A percentile compares a stretch with the other conserved stretches of the same genome.
phyloP scores from a whole-genome alignment of 1,140 invertebrate species.

The Listronotus bonariensis region DNA sequence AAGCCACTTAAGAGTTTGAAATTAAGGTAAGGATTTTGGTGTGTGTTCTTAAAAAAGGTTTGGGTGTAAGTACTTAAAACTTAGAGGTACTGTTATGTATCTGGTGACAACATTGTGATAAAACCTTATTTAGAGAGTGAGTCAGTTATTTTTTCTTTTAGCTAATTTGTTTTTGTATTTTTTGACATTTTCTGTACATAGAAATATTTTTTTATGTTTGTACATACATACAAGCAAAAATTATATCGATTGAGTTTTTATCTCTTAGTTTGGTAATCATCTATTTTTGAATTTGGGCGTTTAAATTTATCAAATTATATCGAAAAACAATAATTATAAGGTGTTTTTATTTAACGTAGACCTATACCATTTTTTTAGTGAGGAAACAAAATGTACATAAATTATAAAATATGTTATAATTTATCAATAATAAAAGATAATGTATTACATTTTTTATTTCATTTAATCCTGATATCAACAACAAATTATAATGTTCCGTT shows the following conservation, averaged over 20 bases:
- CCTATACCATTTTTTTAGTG: conserved; percentile 34
- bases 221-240: conserved; percentile 25
- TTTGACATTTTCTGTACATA: conserved; percentile 21
- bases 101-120: conserved; percentile 35
- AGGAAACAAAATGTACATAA: conserved; percentile 34
- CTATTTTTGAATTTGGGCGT: conserved; percentile 21
- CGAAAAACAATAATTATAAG: conserved; percentile 23
- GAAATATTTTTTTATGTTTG: conserved; percentile 31
- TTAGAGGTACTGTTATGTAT: conserved; percentile 21
- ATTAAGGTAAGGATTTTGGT: neutral
- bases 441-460: neutral
- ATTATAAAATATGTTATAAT: conserved; percentile 32
- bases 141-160: conserved; percentile 26
- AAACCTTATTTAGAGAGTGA: conserved; percentile 33
- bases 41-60: conserved; percentile 1
- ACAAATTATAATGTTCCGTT: no score
- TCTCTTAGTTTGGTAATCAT: conserved; percentile 6
- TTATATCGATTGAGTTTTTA: conserved; percentile 11
- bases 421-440: conserved; percentile 29
- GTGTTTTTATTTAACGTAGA: conserved; percentile 35
- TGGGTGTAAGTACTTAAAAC: conserved; percentile 18
- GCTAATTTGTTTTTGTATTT: conserved; percentile 13
- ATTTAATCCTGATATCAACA: no score
- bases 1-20: no score
- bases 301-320: conserved; percentile 30